These are phyloP conservation scores for Dicrostonyx torquatus DNA, from an alignment of 2,797 vertebrate genomes.

Conservation along the genomic window DNA sequence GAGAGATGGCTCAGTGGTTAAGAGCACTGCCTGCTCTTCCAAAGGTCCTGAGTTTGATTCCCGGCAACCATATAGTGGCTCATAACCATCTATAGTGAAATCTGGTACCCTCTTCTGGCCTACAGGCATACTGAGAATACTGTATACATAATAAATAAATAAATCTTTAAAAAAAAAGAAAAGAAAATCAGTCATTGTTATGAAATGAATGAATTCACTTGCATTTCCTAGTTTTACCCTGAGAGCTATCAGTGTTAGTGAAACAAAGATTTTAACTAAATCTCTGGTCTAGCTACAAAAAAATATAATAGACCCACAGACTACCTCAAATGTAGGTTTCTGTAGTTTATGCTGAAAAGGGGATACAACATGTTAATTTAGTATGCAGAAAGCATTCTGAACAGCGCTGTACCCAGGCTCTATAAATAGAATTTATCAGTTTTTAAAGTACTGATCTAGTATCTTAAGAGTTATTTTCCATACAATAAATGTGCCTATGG, in stretches of 20 bases:
- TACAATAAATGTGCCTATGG: not conserved
- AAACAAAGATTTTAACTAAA: conserved; percentile 58
- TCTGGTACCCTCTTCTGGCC: too few species aligned
- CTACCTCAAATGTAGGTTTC: conserved; percentile 40
- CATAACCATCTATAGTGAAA: too few species aligned
- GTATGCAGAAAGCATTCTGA: conserved; percentile 5
- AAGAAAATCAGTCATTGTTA: conserved; percentile 4
- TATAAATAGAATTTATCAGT: conserved; percentile 31
- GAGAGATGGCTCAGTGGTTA: too few species aligned
- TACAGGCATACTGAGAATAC: too few species aligned
- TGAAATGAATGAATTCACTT: conserved; percentile 36
- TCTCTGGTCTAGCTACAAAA: not conserved
- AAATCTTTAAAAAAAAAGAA: too few species aligned
- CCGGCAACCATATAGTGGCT: too few species aligned
- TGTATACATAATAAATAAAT: too few species aligned
- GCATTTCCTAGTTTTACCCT: not conserved
- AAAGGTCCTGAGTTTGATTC: too few species aligned
- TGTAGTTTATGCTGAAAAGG: not conserved
- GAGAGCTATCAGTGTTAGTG: not conserved
- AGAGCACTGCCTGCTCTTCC: too few species aligned
- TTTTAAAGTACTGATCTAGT: conserved; percentile 28
- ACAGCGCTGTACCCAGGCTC: not conserved
- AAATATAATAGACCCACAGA: conserved; percentile 23
- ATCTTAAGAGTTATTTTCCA: not conserved
- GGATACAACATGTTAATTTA: not conserved